Evolutionary conservation across 1,140 invertebrate genomes (phyloP).

Genomic region (Drosophila trapezifrons): DNA sequence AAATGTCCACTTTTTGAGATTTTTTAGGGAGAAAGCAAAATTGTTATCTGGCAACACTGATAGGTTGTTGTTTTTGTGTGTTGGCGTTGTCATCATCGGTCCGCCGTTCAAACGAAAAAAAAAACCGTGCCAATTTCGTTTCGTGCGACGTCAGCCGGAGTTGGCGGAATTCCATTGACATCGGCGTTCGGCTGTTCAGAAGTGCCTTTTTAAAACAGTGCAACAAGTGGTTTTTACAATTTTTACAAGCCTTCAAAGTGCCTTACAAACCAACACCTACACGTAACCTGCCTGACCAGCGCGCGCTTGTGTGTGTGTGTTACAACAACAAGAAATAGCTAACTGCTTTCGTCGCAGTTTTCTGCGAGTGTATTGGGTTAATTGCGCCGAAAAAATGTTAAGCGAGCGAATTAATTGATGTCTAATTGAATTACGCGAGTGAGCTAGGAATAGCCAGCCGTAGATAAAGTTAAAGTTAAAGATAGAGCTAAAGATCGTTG

Average conservation of each 20-base stretch:
- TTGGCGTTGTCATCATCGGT: constrained; percentile 60
- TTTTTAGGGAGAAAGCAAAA: no score
- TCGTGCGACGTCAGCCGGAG: constrained; percentile 35
- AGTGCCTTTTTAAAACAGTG: constrained; percentile 38
- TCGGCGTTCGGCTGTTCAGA: constrained; percentile 6
- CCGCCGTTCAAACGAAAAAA: constrained; percentile 27
- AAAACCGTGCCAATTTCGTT: constrained; percentile 51
- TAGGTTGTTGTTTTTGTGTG: constrained; percentile 39
- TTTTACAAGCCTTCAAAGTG: constrained; percentile 52
- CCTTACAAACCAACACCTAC: constrained; percentile 49
- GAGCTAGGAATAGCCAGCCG: constrained; percentile 9
- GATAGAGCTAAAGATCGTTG: constrained; percentile 23
- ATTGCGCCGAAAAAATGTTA: constrained; percentile 75
- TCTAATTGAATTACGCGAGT: constrained; percentile 65
- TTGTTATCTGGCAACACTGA: neutral
- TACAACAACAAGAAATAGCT: constrained; percentile 43
- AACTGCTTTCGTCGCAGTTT: constrained; percentile 60
- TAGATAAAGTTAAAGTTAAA: neutral
- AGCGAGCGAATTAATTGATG: constrained; percentile 52
- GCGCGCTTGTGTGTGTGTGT: constrained; percentile 10
- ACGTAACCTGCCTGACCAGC: constrained; percentile 39
- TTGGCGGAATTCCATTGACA: constrained; percentile 31
- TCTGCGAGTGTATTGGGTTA: constrained; percentile 53
- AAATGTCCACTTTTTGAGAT: no score
- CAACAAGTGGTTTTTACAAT: constrained; percentile 70